Evolutionary conservation across 2,797 vertebrate species (phyloP).

Genomic region (Ambastaia sidthimunki): DNA sequence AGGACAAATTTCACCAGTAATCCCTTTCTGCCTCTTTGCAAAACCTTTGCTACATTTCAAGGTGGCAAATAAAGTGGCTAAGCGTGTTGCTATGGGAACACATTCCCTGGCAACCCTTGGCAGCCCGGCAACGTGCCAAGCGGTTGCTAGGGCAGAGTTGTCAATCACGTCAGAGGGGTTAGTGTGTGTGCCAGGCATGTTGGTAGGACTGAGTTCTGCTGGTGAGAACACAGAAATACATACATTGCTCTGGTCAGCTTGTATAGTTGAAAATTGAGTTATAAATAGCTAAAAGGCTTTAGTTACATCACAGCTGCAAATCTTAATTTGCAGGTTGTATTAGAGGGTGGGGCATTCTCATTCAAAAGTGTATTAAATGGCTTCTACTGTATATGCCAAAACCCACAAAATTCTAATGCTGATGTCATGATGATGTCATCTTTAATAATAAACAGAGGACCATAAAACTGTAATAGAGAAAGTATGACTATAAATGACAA

Average conservation of each 20-base stretch:
- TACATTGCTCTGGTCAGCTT: slow-evolving; percentile 14
- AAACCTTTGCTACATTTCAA: slow-evolving; percentile 69
- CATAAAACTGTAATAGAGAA: no score
- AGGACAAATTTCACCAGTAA: slow-evolving; percentile 23
- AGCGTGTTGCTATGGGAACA: slow-evolving; percentile 80
- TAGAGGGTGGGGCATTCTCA: not conserved
- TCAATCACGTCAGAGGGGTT: slow-evolving; percentile 68
- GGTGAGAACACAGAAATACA: slow-evolving; percentile 37
- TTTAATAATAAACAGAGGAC: not conserved
- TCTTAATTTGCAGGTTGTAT: not conserved
- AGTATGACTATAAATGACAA: no score
- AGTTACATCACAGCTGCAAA: not conserved
- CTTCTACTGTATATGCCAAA: no score
- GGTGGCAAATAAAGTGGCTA: slow-evolving; percentile 67
- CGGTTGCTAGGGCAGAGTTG: slow-evolving; percentile 82
- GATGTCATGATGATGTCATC: not conserved
- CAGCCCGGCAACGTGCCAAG: slow-evolving; percentile 80
- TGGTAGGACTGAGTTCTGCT: slow-evolving; percentile 37
- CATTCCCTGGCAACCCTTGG: slow-evolving; percentile 79
- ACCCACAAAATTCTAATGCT: no score
- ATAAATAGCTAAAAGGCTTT: not conserved
- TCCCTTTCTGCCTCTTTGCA: slow-evolving; percentile 40
- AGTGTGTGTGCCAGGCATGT: slow-evolving; percentile 65
- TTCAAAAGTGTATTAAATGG: not conserved
- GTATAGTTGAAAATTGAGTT: not conserved